Conservation (phyloP, 1,140 invertebrate species). For the Bombus huntii region DNA sequence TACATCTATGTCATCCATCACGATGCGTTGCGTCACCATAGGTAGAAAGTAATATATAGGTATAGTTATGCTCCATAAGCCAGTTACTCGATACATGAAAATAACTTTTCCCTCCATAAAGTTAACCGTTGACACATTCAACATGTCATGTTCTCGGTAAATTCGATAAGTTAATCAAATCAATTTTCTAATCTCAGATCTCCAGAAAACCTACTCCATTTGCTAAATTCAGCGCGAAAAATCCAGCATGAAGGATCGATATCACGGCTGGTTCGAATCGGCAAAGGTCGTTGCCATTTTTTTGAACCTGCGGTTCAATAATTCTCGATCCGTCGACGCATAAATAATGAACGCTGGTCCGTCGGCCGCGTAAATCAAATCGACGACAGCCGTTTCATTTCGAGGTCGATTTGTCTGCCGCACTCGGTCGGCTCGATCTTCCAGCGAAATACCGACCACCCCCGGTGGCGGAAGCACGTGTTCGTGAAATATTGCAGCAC, state of each 20-base stretch:
- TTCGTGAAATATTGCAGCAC: slow-evolving; percentile 67
- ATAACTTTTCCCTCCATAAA: too few relatives aligned
- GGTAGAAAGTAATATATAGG: too few relatives aligned
- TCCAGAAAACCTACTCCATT: neutral
- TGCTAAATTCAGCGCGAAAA: neutral
- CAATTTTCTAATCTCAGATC: neutral
- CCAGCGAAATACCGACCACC: slow-evolving; percentile 54
- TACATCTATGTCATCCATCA: neutral
- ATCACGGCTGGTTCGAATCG: neutral
- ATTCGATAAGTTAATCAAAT: neutral
- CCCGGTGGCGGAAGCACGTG: slow-evolving; percentile 62
- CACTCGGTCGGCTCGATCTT: slow-evolving; percentile 48
- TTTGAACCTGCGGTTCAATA: slow-evolving; percentile 66
- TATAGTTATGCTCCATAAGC: too few relatives aligned
- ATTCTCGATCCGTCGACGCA: slow-evolving; percentile 67
- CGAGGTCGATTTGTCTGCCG: slow-evolving; percentile 71
- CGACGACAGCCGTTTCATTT: slow-evolving; percentile 71
- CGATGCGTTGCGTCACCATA: neutral
- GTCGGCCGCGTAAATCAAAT: slow-evolving; percentile 66
- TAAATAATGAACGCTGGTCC: slow-evolving; percentile 67
- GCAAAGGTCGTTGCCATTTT: slow-evolving; percentile 37
- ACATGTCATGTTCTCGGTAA: neutral
- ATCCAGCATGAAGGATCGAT: neutral
- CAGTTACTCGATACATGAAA: too few relatives aligned
- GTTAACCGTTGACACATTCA: neutral